These are phyloP conservation scores for Branchinecta lynchi DNA, from an alignment of 1,140 invertebrate genomes.

Conservation along the genomic window DNA sequence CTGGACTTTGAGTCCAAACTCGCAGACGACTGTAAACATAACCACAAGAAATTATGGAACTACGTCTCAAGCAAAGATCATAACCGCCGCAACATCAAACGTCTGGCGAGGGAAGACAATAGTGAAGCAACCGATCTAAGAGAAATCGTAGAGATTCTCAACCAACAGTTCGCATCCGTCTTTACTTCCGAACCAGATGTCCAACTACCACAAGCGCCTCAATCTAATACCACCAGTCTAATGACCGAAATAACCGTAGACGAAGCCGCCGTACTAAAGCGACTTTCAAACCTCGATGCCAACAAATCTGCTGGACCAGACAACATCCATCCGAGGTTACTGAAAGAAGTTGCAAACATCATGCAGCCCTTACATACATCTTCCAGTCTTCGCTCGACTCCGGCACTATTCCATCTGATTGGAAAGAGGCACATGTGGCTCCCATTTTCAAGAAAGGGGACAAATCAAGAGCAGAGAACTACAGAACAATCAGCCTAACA, in stretches of 20 bases:
- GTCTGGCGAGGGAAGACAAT: constrained; percentile 7
- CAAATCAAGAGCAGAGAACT: background rate
- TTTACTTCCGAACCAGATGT: background rate
- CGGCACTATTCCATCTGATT: background rate
- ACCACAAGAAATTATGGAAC: background rate
- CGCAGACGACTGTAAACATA: background rate
- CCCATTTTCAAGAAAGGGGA: constrained; percentile 7
- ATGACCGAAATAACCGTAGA: constrained; percentile 5
- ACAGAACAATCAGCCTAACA: no score
- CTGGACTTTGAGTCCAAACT: constrained; percentile 4
- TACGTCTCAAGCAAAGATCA: constrained; percentile 7
- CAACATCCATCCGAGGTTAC: no score
- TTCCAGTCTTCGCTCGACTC: constrained; percentile 8
- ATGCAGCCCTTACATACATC: background rate
- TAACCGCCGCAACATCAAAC: background rate
- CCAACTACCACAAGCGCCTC: background rate
- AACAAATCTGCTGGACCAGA: background rate
- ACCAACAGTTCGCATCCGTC: constrained; percentile 4
- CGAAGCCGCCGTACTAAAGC: background rate
- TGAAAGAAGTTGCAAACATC: constrained; percentile 4
- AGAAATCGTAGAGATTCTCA: background rate
- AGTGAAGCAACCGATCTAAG: background rate
- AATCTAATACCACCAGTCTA: background rate
- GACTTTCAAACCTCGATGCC: constrained; percentile 10
- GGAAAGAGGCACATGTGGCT: constrained; percentile 8